These are phyloP conservation scores for Orchesella flavescens DNA, from an alignment of 2,888 invertebrate genomes.

Conservation along the genomic window DNA sequence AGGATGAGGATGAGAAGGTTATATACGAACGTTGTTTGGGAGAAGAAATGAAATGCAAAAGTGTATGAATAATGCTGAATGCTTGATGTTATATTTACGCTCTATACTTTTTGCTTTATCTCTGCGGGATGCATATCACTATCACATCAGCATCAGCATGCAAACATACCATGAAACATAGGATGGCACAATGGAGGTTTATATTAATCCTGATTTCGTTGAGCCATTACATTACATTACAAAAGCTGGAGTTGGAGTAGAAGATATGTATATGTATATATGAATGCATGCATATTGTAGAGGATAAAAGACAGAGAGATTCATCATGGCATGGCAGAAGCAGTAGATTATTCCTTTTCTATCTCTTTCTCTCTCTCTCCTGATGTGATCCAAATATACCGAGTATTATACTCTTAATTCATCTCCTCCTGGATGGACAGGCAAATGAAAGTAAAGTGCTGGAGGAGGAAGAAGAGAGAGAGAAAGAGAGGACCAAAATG, in stretches of 20 bases:
- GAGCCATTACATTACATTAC: conserved; percentile 21
- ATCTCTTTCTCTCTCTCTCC: conserved; percentile 33
- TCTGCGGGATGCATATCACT: background rate
- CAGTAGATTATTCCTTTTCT: conserved; percentile 59
- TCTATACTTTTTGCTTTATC: conserved; percentile 6
- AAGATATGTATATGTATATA: background rate
- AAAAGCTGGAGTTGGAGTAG: conserved; percentile 25
- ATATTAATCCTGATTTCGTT: conserved; percentile 43
- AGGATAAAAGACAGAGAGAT: conserved; percentile 47
- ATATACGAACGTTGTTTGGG: too few relatives aligned
- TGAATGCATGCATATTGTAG: background rate
- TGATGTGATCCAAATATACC: conserved; percentile 59
- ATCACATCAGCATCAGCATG: too few relatives aligned
- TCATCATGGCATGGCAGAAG: conserved; percentile 47
- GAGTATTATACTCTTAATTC: conserved; percentile 58
- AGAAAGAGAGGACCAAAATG: conserved; percentile 32
- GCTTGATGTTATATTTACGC: conserved; percentile 1
- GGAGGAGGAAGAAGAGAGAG: conserved; percentile 24
- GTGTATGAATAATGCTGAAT: conserved; percentile 28
- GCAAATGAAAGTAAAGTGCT: conserved; percentile 13
- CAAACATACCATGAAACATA: background rate
- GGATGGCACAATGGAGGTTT: background rate
- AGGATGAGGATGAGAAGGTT: conserved; percentile 10
- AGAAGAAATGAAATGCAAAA: background rate
- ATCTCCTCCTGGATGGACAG: conserved; percentile 36